These are phyloP conservation scores for Monomorium pharaonis DNA, from an alignment of 1,140 invertebrate genomes.

Conservation along the genomic window DNA sequence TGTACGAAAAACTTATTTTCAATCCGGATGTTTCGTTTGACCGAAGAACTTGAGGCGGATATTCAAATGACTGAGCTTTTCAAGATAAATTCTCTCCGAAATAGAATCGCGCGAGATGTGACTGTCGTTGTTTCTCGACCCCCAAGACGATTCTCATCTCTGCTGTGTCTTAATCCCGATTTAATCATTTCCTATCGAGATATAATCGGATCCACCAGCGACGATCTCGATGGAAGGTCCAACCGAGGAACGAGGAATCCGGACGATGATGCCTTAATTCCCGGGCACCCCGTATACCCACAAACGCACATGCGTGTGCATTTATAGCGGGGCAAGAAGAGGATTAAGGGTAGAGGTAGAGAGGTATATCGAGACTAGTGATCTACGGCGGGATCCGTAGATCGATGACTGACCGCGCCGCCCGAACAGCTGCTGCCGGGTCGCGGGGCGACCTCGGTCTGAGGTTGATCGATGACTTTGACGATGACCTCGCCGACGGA, in stretches of 20 bases:
- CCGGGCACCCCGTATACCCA: neutral
- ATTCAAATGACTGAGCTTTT: neutral
- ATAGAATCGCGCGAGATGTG: neutral
- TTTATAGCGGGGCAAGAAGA: constrained; percentile 9
- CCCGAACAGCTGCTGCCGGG: constrained; percentile 80
- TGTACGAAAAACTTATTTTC: neutral
- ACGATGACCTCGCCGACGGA: constrained; percentile 77
- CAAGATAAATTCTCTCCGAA: neutral
- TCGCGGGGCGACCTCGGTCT: constrained; percentile 76
- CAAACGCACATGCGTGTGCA: neutral
- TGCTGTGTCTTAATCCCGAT: neutral
- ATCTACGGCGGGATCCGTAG: constrained; percentile 79
- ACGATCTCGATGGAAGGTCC: neutral
- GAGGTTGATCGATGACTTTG: constrained; percentile 81
- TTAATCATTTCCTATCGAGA: neutral
- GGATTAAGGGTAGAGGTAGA: constrained; percentile 10
- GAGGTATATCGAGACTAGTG: constrained; percentile 76
- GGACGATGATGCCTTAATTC: constrained; percentile 44
- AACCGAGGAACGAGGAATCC: neutral
- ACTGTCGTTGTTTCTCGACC: neutral
- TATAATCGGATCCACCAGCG: neutral
- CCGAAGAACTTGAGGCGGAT: neutral
- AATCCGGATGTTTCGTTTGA: neutral
- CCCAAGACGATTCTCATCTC: neutral
- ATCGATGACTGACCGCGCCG: constrained; percentile 81